These are phyloP conservation scores for Herpetotheres cachinnans DNA, from an alignment of 2,113 vertebrate genomes.

Conservation along the genomic window DNA sequence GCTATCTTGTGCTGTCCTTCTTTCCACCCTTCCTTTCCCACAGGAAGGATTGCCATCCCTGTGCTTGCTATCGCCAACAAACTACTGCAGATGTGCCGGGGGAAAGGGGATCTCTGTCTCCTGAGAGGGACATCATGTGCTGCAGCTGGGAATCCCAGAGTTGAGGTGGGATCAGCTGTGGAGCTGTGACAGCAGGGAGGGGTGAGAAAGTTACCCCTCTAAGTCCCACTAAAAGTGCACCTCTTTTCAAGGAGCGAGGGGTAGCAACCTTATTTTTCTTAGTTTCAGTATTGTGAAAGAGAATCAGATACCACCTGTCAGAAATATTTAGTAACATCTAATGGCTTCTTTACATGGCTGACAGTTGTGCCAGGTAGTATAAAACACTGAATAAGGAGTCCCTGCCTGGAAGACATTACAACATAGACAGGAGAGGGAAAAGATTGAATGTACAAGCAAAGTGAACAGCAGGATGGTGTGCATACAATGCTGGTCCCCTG, in stretches of 20 bases:
- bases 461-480: neutral
- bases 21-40: neutral
- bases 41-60: neutral
- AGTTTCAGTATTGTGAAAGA: neutral
- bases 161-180: neutral
- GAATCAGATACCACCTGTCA: neutral
- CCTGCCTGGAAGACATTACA: neutral
- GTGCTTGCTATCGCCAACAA: neutral
- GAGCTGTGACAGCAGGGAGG: neutral
- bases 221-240: neutral
- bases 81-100: neutral
- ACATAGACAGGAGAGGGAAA: neutral
- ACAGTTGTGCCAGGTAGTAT: neutral
- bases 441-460: neutral
- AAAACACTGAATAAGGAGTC: neutral
- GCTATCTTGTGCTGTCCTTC: neutral
- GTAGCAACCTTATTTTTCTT: neutral
- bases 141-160: neutral
- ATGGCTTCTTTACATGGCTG: neutral
- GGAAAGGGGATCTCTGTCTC: neutral
- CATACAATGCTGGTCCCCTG: neutral
- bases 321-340: neutral
- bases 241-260: neutral
- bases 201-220: neutral
- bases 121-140: neutral